Evolutionary conservation across 1,140 invertebrate species (phyloP).

Genomic region (Thaumatotibia leucotreta): DNA sequence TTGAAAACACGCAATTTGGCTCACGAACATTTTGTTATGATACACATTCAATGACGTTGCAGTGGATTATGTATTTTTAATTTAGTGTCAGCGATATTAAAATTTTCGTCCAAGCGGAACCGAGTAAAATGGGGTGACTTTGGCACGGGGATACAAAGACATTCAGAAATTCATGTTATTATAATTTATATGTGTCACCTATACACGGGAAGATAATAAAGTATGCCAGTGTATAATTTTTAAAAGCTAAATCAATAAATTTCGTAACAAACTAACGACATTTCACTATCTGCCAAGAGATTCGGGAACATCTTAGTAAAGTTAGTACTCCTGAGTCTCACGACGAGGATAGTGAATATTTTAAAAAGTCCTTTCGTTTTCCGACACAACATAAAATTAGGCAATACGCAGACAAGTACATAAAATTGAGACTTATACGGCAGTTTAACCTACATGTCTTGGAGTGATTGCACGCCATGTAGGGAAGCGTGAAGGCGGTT

Average conservation of each 20-base stretch:
- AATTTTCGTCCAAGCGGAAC: not conserved
- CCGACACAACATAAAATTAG: not conserved
- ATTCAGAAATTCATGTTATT: too few species aligned
- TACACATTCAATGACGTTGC: not conserved
- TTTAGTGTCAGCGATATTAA: not conserved
- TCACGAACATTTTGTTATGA: not conserved
- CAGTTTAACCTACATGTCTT: not conserved
- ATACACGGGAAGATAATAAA: too few species aligned
- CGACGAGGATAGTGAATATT: not conserved
- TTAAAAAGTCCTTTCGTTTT: not conserved
- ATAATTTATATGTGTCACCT: not conserved
- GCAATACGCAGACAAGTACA: not conserved
- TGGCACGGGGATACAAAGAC: not conserved
- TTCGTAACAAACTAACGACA: too few species aligned
- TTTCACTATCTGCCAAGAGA: too few species aligned
- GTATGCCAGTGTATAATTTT: too few species aligned
- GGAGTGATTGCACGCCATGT: not conserved
- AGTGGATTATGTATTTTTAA: not conserved
- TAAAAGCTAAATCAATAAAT: too few species aligned
- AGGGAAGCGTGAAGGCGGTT: not conserved
- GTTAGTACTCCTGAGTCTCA: too few species aligned
- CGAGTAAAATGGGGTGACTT: not conserved
- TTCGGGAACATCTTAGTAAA: too few species aligned
- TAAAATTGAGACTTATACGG: constrained; percentile 5
- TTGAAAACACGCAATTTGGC: not conserved